These are phyloP conservation scores for Sinella curviseta DNA, from an alignment of 1,140 invertebrate species.

Conservation along the genomic window DNA sequence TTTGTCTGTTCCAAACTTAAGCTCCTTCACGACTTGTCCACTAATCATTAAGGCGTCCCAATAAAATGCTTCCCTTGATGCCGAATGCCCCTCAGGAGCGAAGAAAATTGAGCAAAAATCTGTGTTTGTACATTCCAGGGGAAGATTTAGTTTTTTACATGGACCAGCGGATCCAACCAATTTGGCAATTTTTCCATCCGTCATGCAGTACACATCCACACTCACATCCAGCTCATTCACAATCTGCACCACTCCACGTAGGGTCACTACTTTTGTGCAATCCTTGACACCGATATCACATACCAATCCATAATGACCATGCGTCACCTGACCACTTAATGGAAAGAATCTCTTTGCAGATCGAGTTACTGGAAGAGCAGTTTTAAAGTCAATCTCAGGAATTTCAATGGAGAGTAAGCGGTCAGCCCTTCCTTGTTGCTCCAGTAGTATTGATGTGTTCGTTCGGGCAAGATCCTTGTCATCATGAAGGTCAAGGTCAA, in stretches of 20 bases:
- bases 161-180: constrained; percentile 69
- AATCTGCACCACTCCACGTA: constrained; percentile 74
- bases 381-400: constrained; percentile 51
- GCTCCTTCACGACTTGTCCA: background rate
- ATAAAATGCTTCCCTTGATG: constrained; percentile 42
- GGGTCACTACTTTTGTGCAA: constrained; percentile 68
- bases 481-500: constrained; percentile 58
- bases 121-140: constrained; percentile 82
- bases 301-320: constrained; percentile 72
- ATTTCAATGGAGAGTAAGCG: constrained; percentile 48
- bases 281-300: constrained; percentile 71
- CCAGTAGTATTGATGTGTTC: constrained; percentile 48
- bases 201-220: constrained; percentile 83
- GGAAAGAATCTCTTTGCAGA: constrained; percentile 86
- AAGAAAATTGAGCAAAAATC: constrained; percentile 83
- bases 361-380: constrained; percentile 71
- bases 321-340: no score
- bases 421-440: constrained; percentile 51
- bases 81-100: constrained; percentile 66
- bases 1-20: background rate
- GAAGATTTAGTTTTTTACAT: constrained; percentile 70
- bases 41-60: constrained; percentile 50
- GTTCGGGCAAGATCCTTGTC: constrained; percentile 39
- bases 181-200: constrained; percentile 67
- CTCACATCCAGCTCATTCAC: constrained; percentile 78